Evolutionary conservation across 2,888 invertebrate genomes (phyloP), one percentile per base, ranked within the genome.

Genomic region (Brachycybe producta): DNA sequence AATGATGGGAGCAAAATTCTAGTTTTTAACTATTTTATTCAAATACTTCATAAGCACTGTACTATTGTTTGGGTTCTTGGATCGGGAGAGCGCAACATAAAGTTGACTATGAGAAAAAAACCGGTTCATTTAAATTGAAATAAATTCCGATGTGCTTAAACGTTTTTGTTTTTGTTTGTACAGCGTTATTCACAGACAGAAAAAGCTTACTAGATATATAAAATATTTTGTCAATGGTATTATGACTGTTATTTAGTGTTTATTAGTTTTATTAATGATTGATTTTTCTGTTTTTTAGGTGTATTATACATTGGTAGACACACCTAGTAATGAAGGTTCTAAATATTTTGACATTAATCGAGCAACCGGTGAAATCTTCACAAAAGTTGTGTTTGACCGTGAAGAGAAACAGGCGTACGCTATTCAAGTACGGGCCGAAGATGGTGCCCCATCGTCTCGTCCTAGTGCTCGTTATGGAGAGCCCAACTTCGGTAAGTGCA

Each of bases 301-400:
- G 62, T 87, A 85, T 67, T 92, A 92, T 69, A 87, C 83, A 68
- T 85, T 92, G 60, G 88, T 90, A 59, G 84, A 88, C 65, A 90
- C 90, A 51, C 81, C 82, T 38, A 78, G 87, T 56, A 90, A 90
- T 68, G 90, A 91, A 67, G 91, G 90, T 59, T 87, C 88, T 69
- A 87, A 90, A 68, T 91, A 82, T 73, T 97, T 97, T 72, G 86
- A 90, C 72, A 94, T 97, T 69, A 91, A 95, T 73, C 78, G 84
- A 67, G 83, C 88, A 69, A 87, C 91, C 27, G 97, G 97, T 21
- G 88, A 91, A 70, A 85, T 97, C 65, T 91, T 85, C 72, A 92
- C 94, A 36, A 87, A 88, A 70, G 77, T 86, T 60, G 84, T 90
- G 62, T 97, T 97, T 75, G 97, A 97, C 74, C 80, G 95, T 57